phyloP scores from a whole-genome alignment of 2,797 vertebrate species.

The Carcharodon carcharias region DNA sequence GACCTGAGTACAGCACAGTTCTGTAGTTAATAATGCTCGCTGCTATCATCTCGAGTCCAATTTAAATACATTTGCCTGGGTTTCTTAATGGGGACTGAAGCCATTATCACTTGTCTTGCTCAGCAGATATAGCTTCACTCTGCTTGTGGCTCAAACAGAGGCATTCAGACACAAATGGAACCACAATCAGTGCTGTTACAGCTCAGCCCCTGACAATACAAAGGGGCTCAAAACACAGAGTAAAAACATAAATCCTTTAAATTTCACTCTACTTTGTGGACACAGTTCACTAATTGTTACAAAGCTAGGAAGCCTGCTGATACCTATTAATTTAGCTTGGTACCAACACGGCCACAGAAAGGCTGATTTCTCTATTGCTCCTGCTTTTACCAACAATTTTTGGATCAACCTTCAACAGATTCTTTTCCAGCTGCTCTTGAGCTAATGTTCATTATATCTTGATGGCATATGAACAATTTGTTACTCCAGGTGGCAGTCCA shows the following conservation, averaged over 20 bases:
- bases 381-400: background rate
- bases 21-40: conserved; percentile 28
- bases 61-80: conserved; percentile 33
- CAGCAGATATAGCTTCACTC: background rate
- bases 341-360: background rate
- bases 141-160: background rate
- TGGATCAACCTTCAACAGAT: background rate
- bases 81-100: background rate
- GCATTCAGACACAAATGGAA: background rate
- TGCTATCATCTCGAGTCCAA: background rate
- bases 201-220: background rate
- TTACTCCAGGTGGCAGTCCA: too few relatives aligned
- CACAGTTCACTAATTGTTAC: background rate
- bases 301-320: background rate
- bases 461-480: background rate
- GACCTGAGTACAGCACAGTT: background rate
- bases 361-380: background rate
- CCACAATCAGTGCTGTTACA: background rate
- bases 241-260: background rate
- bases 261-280: background rate
- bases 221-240: background rate
- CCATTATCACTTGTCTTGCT: background rate
- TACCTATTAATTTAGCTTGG: background rate
- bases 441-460: background rate
- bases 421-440: background rate